Base-by-base conservation (phyloP, 2,113 vertebrate species). In the Channa maculata region DNA sequence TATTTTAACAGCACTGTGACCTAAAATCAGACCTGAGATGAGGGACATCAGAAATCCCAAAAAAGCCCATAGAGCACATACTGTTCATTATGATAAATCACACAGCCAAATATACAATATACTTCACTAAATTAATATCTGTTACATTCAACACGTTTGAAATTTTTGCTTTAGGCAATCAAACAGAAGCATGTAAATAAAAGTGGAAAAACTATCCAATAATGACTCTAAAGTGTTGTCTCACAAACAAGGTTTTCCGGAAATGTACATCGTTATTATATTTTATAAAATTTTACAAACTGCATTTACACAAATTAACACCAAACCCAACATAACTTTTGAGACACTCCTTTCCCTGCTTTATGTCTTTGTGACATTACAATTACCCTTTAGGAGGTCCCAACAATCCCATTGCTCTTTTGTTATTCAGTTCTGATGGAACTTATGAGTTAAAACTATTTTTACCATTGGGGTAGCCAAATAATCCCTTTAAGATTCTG, bases 401-500 rank as follows among this genome's bases (percentile, higher is more conserved):
- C 2, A 6, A 13, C 8, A 13, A 37, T 62, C 14, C 8, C 4
- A 0, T 11, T 24, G 3, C 5, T 52, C 24, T 24, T 24, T 24
- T 24, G 24, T 24, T 24, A 24, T 24, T 24, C 24, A 24, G 60
- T 59, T 8, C 3, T 49, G 39, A 59, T 5, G 1, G 2, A 53
- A 49, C 15, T 39, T 38, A 48, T 9, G 37, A 9, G 45, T 34
- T 33, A 38, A 50, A 38, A 45, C 46, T 46, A 5, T 33, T 45
- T 54, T 24, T 2, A 14, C 49, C 54, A 63, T 54, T 15, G 34
- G n/a, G 48, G 39, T 4, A 3, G 13, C 12, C 15, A 69, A 86
- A 82, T 60, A 86, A 77, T 79, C 66, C 43, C 53, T 76, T 77
- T 33, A 38, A 59, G 48, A 61, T 55, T 11, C 8, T 65, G 8